These are phyloP conservation scores for Meloidogyne hapla DNA, from an alignment of 1,140 invertebrate genomes.

Conservation along the genomic window DNA sequence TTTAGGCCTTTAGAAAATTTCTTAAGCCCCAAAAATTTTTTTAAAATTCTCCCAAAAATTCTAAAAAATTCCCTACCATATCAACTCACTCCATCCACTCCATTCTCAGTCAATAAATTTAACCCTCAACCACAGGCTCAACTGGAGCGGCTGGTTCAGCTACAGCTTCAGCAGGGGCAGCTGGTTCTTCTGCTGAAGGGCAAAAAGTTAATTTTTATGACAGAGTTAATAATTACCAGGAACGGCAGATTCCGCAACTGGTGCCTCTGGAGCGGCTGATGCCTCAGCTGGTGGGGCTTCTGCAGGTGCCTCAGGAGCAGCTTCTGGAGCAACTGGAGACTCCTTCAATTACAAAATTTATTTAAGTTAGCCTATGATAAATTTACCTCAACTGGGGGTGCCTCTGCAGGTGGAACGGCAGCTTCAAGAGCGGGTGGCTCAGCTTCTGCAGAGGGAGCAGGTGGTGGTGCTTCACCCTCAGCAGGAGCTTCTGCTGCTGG, in stretches of 20 bases:
- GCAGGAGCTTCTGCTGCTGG: background rate
- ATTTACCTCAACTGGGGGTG: background rate
- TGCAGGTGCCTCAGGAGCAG: background rate
- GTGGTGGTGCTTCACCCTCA: background rate
- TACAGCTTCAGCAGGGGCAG: background rate
- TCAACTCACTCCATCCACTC: background rate
- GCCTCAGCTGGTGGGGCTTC: background rate
- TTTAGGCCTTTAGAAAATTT: no score
- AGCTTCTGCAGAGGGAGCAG: background rate
- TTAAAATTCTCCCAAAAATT: background rate
- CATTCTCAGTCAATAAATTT: background rate
- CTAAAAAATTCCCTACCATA: background rate
- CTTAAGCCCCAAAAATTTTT: no score
- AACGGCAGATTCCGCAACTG: conserved; percentile 1
- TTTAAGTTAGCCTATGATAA: background rate
- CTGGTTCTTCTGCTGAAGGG: background rate
- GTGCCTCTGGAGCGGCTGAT: background rate
- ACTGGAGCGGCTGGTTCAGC: background rate
- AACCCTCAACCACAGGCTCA: background rate
- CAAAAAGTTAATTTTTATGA: background rate
- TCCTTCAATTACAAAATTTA: background rate
- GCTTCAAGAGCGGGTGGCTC: background rate
- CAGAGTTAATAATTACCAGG: background rate
- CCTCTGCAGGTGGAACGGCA: conserved; percentile 2
- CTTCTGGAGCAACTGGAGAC: conserved; percentile 8